These are phyloP conservation scores for Porites divaricata DNA, from an alignment of 92 coral and sea anemone genomes.

Conservation along the genomic window DNA sequence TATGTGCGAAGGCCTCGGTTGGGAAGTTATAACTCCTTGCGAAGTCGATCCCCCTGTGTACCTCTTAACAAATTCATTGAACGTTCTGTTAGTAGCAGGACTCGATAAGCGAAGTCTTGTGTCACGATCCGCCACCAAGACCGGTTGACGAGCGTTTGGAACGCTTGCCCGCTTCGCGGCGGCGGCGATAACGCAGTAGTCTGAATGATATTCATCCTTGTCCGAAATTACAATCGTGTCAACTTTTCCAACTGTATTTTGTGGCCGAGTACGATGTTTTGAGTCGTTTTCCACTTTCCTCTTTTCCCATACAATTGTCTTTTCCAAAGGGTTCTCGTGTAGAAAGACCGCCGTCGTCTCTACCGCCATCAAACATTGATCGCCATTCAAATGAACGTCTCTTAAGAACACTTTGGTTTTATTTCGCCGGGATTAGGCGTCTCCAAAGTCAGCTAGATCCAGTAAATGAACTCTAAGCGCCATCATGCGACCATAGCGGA, in stretches of 20 bases:
- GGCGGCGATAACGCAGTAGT: slow-evolving; percentile 83
- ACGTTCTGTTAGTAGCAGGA: slow-evolving; percentile 49
- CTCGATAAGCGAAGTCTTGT: slow-evolving; percentile 60
- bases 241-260: slow-evolving; percentile 56
- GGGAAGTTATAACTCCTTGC: slow-evolving; percentile 42
- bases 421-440: slow-evolving; percentile 43
- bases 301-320: slow-evolving; percentile 85
- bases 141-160: slow-evolving; percentile 52
- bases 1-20: slow-evolving; percentile 26
- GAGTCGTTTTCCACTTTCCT: slow-evolving; percentile 66
- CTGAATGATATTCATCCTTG: slow-evolving; percentile 71
- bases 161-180: slow-evolving; percentile 74
- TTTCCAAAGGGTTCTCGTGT: slow-evolving; percentile 86
- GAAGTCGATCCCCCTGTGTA: slow-evolving; percentile 73
- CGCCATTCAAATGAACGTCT: slow-evolving; percentile 58
- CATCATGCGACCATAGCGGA: slow-evolving; percentile 59
- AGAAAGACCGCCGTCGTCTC: slow-evolving; percentile 74
- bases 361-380: slow-evolving; percentile 92
- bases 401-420: slow-evolving; percentile 29
- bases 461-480: slow-evolving; percentile 21
- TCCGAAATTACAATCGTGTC: slow-evolving; percentile 70
- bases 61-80: slow-evolving; percentile 74
- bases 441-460: slow-evolving; percentile 20
- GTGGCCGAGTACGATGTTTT: slow-evolving; percentile 77
- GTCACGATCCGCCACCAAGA: slow-evolving; percentile 74